Conservation (phyloP, 2,113 vertebrate genomes). For the Hiodon alosoides region DNA sequence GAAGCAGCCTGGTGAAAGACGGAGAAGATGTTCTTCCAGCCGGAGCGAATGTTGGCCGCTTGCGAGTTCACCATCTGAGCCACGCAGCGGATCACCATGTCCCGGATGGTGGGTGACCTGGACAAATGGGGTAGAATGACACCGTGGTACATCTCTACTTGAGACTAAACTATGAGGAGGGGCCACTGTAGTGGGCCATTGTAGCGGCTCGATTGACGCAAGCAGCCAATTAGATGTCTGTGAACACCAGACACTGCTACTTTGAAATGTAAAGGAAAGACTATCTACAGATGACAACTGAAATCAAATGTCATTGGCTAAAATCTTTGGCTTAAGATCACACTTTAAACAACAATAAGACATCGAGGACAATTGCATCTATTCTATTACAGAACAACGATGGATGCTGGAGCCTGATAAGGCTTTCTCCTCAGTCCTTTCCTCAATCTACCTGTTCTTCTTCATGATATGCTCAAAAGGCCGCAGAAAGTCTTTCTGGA, state of each 20-base stretch:
- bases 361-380: background rate
- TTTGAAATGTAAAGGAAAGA: too few species aligned
- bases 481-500: constrained; percentile 95
- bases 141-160: background rate
- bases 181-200: too few species aligned
- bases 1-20: constrained; percentile 95
- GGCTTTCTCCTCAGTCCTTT: background rate
- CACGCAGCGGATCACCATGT: constrained; percentile 95
- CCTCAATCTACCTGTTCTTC: constrained; percentile 80
- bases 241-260: too few species aligned
- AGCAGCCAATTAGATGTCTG: too few species aligned
- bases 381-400: background rate
- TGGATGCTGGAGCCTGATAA: too few species aligned
- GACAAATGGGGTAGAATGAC: background rate
- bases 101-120: constrained; percentile 90
- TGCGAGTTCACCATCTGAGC: constrained; percentile 98
- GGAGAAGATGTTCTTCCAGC: constrained; percentile 98
- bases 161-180: too few species aligned
- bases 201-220: too few species aligned
- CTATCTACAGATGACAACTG: background rate
- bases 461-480: constrained; percentile 98
- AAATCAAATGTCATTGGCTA: background rate
- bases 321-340: background rate
- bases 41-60: constrained; percentile 90
- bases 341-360: background rate